Base-by-base conservation (phyloP, 2,113 vertebrate species). In the Ptilorrhoa leucosticta region DNA sequence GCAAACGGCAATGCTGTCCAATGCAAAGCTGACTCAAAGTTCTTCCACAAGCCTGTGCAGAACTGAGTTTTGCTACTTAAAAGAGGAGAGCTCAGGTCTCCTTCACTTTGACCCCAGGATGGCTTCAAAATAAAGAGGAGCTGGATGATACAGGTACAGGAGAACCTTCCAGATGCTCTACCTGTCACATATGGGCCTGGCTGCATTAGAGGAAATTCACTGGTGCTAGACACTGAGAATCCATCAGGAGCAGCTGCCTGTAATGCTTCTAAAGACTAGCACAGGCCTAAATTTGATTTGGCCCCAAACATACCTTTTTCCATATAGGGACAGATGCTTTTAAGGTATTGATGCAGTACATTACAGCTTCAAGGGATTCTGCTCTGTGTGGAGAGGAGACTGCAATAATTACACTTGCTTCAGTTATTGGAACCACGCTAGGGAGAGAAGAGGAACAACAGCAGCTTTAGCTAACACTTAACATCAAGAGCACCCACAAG, bases 321-420 rank as follows among this genome's bases (percentile, higher is more conserved):
- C 89, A 91, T 94, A 99, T 98, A 51, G 99, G 99, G 27, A 99
- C 96, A 1, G 81, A 98, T 68, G 98, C 98, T 98, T 99, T 99
- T 87, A 99, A 98, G 58, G 96, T 96, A 33, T 98, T 96, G 68
- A 99, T 98, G 96, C 98, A 98, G 89, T 97, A 98, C 47, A 60
- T 98, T 64, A 99, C 98, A 42, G 99, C 99, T 90, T 98, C 98
- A 69, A 99, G 98, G 42, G 99, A 98, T 10, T 99, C 98, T 6
- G 79, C 91, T 81, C 99, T 98, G 61, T 99, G 99, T 30, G 99
- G 99, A 16, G 99, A 99, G 4, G 99, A 99, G 79, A 99, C 97
- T 9, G 98, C 99, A 76, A 99, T 98, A 91, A 98, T 97, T 30
- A 99, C 97, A 47, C 99, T 99, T 60, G 99, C 98, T 96, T 99